These are phyloP conservation scores for Eclectus roratus DNA, from an alignment of 2,113 vertebrate species.

Conservation along the genomic window DNA sequence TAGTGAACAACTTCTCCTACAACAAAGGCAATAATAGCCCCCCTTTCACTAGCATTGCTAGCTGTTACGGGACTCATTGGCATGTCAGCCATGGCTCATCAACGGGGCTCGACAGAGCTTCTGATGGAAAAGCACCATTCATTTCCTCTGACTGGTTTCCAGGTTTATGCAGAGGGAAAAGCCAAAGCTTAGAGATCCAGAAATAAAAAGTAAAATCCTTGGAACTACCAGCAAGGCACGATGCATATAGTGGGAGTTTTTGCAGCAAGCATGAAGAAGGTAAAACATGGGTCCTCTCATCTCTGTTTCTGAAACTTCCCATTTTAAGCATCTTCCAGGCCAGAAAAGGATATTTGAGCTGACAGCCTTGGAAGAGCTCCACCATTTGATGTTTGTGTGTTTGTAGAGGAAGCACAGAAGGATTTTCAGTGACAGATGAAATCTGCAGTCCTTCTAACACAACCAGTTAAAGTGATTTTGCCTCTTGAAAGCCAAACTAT, in stretches of 20 bases:
- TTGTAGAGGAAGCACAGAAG: slow-evolving; percentile 43
- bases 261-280: not conserved
- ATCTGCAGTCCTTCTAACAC: slow-evolving; percentile 48
- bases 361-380: slow-evolving; percentile 52
- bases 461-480: slow-evolving; percentile 37
- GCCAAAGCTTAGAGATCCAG: not conserved
- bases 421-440: slow-evolving; percentile 57
- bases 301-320: slow-evolving; percentile 3
- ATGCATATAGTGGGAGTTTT: not conserved
- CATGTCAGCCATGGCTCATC: accelerated
- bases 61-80: not conserved
- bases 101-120: not conserved
- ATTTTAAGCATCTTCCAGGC: slow-evolving; percentile 13
- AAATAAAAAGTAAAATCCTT: not conserved
- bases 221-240: not conserved
- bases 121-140: not conserved
- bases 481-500: slow-evolving; percentile 34
- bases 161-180: not conserved
- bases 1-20: slow-evolving; percentile 39
- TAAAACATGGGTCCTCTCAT: not conserved
- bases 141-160: not conserved
- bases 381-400: slow-evolving; percentile 53
- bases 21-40: not conserved
- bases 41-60: not conserved
- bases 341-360: slow-evolving; percentile 18